phyloP scores from a whole-genome alignment of 2,797 vertebrate genomes.

The Sebastes itinus region DNA sequence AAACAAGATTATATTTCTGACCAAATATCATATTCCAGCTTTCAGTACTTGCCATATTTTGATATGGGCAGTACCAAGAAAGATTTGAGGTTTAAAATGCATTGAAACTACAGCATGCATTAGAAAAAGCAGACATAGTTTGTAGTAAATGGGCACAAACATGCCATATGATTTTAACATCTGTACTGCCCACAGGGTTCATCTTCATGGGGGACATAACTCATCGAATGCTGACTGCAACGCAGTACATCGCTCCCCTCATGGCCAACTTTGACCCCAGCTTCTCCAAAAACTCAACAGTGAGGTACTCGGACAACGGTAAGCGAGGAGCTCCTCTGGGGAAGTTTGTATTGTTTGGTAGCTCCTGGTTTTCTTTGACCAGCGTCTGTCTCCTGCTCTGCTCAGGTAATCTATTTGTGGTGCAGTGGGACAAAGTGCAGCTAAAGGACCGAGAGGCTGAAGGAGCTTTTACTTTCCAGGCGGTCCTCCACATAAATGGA shows the following conservation, averaged over 20 bases:
- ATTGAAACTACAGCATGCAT: not conserved
- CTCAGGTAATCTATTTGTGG: conserved; percentile 90
- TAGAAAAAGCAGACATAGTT: not conserved
- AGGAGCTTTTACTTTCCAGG: conserved; percentile 94
- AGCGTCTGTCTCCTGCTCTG: not conserved
- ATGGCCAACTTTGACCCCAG: conserved; percentile 99
- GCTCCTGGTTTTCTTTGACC: not conserved
- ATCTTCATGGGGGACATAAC: conserved; percentile 93
- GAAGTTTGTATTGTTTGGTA: not conserved
- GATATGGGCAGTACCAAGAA: not conserved
- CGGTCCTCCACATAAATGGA: conserved; percentile 87
- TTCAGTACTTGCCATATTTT: not conserved
- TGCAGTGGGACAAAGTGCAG: conserved; percentile 94
- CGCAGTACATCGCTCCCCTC: conserved; percentile 94
- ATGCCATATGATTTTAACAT: not conserved
- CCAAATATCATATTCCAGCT: not conserved
- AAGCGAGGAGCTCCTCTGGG: conserved; percentile 44
- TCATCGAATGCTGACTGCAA: conserved; percentile 96
- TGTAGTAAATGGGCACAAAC: not conserved
- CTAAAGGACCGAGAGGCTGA: conserved; percentile 88
- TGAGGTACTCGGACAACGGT: conserved; percentile 94
- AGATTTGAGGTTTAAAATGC: not conserved
- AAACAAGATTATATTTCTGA: not conserved
- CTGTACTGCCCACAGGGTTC: conserved; percentile 84
- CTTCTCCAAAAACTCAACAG: conserved; percentile 91